phyloP scores from a whole-genome alignment of 2,888 invertebrate species.

The Sesia apiformis region DNA sequence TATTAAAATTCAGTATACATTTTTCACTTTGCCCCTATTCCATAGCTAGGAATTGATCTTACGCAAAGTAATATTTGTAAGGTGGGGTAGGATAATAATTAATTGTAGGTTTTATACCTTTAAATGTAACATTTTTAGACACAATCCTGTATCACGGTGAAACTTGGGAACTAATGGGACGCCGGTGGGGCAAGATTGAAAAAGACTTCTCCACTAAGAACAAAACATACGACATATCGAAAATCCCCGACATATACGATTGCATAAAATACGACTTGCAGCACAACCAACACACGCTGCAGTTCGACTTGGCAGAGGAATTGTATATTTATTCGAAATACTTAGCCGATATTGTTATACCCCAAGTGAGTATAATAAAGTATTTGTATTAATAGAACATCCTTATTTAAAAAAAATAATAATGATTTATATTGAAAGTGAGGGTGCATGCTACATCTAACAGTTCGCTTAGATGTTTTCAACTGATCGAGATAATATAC shows the following conservation, averaged over 20 bases:
- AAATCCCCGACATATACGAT: slow-evolving; percentile 99
- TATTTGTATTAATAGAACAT: too few species aligned
- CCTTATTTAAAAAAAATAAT: too few species aligned
- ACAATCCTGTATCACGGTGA: slow-evolving; percentile 97
- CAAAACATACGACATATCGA: slow-evolving; percentile 96
- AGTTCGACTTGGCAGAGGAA: slow-evolving; percentile 94
- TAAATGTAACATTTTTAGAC: slow-evolving; percentile 67
- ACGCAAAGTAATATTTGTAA: too few species aligned
- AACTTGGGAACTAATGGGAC: slow-evolving; percentile 98
- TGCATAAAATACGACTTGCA: slow-evolving; percentile 99
- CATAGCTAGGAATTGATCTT: too few species aligned
- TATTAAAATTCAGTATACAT: too few species aligned
- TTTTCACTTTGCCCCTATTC: too few species aligned
- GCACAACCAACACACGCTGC: slow-evolving; percentile 96
- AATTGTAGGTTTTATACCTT: neutral
- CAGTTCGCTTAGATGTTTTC: too few species aligned
- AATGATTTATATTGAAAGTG: too few species aligned
- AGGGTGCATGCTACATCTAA: too few species aligned
- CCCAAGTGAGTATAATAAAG: slow-evolving; percentile 78
- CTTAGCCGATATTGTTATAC: slow-evolving; percentile 98
- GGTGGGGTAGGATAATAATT: too few species aligned
- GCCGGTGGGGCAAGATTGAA: slow-evolving; percentile 98
- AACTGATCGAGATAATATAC: too few species aligned
- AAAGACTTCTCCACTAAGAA: slow-evolving; percentile 97
- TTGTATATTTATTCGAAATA: slow-evolving; percentile 97